These are phyloP conservation scores for Trididemnum miniatum DNA, from an alignment of 23 tunicate species.

Conservation along the genomic window DNA sequence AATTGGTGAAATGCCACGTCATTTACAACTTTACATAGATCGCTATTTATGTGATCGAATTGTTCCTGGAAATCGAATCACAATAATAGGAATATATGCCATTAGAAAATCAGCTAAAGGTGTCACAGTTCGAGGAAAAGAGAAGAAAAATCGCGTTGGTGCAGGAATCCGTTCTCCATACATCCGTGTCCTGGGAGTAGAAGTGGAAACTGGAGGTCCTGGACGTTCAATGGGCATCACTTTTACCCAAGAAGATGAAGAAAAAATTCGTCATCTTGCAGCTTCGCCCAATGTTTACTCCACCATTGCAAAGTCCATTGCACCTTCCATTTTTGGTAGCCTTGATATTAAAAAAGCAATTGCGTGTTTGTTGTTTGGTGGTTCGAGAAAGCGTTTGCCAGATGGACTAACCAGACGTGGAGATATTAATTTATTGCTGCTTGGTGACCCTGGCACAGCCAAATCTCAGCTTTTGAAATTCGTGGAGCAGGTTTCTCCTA, in stretches of 20 bases:
- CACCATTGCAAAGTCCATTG: slow-evolving; percentile 85
- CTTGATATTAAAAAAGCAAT: slow-evolving; percentile 87
- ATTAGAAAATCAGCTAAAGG: slow-evolving; percentile 72
- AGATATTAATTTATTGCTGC: slow-evolving; percentile 84
- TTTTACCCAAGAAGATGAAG: slow-evolving; percentile 86
- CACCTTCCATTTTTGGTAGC: slow-evolving; percentile 98
- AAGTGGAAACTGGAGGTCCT: slow-evolving; percentile 91
- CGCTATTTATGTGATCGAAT: slow-evolving; percentile 91
- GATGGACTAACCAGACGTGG: slow-evolving; percentile 97
- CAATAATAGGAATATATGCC: slow-evolving; percentile 88
- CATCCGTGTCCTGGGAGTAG: slow-evolving; percentile 94
- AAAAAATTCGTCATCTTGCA: slow-evolving; percentile 77
- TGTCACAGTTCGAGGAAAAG: slow-evolving; percentile 57
- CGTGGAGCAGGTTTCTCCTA: slow-evolving; percentile 96
- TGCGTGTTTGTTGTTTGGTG: slow-evolving; percentile 94
- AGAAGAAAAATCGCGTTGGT: slow-evolving; percentile 42
- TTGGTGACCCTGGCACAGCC: slow-evolving; percentile 99
- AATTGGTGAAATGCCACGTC: slow-evolving; percentile 99
- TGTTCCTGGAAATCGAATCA: slow-evolving; percentile 97
- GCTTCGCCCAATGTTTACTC: slow-evolving; percentile 87
- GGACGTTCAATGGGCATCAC: slow-evolving; percentile 67
- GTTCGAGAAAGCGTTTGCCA: slow-evolving; percentile 95
- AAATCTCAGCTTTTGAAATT: slow-evolving; percentile 97
- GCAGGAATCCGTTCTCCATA: slow-evolving; percentile 84
- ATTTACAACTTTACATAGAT: slow-evolving; percentile 89